Evolutionary conservation across 2,113 vertebrate genomes (phyloP), one percentile per base, ranked within the genome.

Genomic region (Entosphenus tridentatus): DNA sequence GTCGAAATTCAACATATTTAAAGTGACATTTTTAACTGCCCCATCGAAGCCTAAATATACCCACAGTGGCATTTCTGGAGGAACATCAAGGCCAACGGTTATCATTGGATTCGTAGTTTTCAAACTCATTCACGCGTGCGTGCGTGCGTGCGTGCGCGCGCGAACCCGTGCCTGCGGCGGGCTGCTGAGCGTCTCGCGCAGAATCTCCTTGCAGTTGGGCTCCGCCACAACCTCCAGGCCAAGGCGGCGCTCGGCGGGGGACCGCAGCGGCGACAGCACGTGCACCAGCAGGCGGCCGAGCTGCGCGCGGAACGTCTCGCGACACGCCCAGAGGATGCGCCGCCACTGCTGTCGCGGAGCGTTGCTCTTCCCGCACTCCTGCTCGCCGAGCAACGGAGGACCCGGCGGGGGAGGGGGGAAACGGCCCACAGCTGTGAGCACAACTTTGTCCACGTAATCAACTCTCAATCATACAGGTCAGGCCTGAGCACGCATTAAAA

Each of bases 221-320:
- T 95, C 89, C 11, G 69, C 76, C 56, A 87, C 75, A 74, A 97
- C 83, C 70, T 87, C 84, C 70, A 97, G 79, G 17, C 79, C 81
- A 75, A 88, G 82, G 73, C 79, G 90, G 74, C 90, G 83, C 70
- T 87, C 84, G 55, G 79, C 80, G 57, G 86, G 73, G 3, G 79
- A 74, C 57, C 80, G 84, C 0, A 74, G 7, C 10, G 90, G 86
- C 71, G 87, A 89, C 68, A 93, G 79, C 1, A 79, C 81, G 76
- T 96, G 84, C n/a, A 89, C 87, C 16, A 97, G 80, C 21, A 97
- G 77, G 62, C 91, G 87, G 7, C 89, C 93, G 10, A 97, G 84
- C 56, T 96, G 93, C 0, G 83, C 78, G 69, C 86, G 81, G 73
- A 96, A 92, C 0, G 84, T 89, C 71, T 97, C 93, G 16, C 86